Conservation (phyloP, 2,888 invertebrate genomes). For the Onthophagus sagittarius region DNA sequence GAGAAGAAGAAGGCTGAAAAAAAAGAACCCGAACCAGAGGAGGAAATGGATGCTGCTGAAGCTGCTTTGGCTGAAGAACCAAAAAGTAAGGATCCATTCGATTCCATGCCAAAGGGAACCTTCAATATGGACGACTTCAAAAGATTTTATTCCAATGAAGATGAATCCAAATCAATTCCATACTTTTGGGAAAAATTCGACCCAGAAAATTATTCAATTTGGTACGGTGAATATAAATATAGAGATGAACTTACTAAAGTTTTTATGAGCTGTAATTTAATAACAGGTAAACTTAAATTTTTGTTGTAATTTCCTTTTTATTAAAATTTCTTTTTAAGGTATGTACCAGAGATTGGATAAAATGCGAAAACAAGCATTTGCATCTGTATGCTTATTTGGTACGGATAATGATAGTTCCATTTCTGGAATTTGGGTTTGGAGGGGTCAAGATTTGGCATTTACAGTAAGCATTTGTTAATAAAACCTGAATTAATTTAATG, state of each 20-base stretch:
- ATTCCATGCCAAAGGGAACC: conserved; percentile 81
- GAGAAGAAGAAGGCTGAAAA: conserved; percentile 52
- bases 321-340: conserved; percentile 53
- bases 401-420: conserved; percentile 87
- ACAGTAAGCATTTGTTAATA: conserved; percentile 48
- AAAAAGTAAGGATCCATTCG: conserved; percentile 89
- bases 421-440: conserved; percentile 98
- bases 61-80: conserved; percentile 69
- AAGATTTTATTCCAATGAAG: conserved; percentile 94
- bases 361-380: conserved; percentile 95
- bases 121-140: conserved; percentile 98
- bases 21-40: conserved; percentile 51
- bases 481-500: not conserved
- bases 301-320: not conserved
- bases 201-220: conserved; percentile 92
- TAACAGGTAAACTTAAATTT: conserved; percentile 55
- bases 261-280: conserved; percentile 97
- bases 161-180: conserved; percentile 87
- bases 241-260: conserved; percentile 85
- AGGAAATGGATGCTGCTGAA: conserved; percentile 66
- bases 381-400: conserved; percentile 91
- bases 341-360: conserved; percentile 99
- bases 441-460: conserved; percentile 92
- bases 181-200: conserved; percentile 99
- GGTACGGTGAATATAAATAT: conserved; percentile 97